A percentile compares a stretch with the other conserved stretches of the same genome.
These are phyloP conservation scores for Trypoxylon attenuatum DNA, from an alignment of 2,888 invertebrate genomes.

Conservation along the genomic window DNA sequence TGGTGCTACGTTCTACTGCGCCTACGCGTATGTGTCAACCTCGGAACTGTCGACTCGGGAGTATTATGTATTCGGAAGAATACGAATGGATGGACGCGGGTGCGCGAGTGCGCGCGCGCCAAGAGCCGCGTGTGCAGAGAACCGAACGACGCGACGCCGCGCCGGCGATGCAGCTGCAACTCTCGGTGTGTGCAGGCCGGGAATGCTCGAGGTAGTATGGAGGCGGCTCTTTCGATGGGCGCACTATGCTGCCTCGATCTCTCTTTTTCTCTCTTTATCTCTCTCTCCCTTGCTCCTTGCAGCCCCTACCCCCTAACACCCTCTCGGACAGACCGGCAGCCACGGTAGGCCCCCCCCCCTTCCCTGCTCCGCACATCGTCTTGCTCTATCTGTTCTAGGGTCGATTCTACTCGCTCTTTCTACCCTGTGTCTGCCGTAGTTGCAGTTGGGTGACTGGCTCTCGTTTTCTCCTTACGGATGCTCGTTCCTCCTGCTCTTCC, in stretches of 20 bases:
- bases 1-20: too few species aligned
- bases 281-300: neutral
- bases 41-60: too few species aligned
- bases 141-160: slow-evolving; percentile 34
- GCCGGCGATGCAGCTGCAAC: slow-evolving; percentile 69
- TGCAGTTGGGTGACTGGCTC: too few species aligned
- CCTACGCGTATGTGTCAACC: too few species aligned
- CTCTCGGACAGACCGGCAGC: neutral
- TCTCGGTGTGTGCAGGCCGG: slow-evolving; percentile 64
- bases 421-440: too few species aligned
- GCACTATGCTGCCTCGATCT: slow-evolving; percentile 33
- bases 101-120: neutral
- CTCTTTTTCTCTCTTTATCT: slow-evolving; percentile 3
- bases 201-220: slow-evolving; percentile 69
- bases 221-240: slow-evolving; percentile 63
- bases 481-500: too few species aligned
- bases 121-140: slow-evolving; percentile 48
- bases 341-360: neutral
- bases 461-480: too few species aligned
- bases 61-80: slow-evolving; percentile 27
- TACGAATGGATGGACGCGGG: slow-evolving; percentile 16
- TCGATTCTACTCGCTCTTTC: too few species aligned
- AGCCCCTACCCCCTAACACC: neutral
- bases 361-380: neutral
- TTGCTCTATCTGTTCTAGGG: neutral